These are phyloP conservation scores for Rhaphigaster nebulosa DNA, from an alignment of 2,888 invertebrate genomes.

Conservation along the genomic window DNA sequence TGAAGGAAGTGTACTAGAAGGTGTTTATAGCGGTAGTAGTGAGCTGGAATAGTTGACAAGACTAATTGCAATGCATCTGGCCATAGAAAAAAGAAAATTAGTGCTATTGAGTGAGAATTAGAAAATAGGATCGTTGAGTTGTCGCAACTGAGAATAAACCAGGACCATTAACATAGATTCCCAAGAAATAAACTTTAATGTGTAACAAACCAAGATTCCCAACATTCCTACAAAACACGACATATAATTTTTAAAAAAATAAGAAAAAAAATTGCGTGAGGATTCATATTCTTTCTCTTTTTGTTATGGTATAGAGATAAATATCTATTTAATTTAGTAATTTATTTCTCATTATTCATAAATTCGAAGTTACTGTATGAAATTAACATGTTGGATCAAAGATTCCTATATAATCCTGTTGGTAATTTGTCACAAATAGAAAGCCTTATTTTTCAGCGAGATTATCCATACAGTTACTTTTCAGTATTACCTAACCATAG, in stretches of 20 bases:
- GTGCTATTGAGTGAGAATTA: slow-evolving; percentile 9
- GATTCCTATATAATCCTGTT: too few species aligned
- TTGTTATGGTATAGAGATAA: too few species aligned
- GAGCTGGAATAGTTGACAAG: background rate
- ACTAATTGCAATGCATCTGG: background rate
- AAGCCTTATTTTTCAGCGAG: too few species aligned
- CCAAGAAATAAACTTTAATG: background rate
- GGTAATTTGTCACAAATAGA: too few species aligned
- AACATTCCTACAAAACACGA: background rate
- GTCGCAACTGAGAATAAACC: background rate
- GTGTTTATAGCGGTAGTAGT: background rate
- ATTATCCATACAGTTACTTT: too few species aligned
- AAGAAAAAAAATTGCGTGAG: too few species aligned
- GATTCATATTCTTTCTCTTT: too few species aligned
- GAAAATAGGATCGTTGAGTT: background rate
- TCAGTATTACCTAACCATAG: too few species aligned
- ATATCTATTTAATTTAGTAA: too few species aligned
- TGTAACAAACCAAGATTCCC: background rate
- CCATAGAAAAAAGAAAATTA: background rate
- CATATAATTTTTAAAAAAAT: background rate
- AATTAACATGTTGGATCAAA: too few species aligned
- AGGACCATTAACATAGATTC: background rate
- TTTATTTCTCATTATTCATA: too few species aligned
- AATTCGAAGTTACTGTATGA: too few species aligned
- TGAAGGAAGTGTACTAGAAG: background rate